These are phyloP conservation scores for Onchidella celtica DNA, from an alignment of 2,888 invertebrate genomes.

Conservation along the genomic window DNA sequence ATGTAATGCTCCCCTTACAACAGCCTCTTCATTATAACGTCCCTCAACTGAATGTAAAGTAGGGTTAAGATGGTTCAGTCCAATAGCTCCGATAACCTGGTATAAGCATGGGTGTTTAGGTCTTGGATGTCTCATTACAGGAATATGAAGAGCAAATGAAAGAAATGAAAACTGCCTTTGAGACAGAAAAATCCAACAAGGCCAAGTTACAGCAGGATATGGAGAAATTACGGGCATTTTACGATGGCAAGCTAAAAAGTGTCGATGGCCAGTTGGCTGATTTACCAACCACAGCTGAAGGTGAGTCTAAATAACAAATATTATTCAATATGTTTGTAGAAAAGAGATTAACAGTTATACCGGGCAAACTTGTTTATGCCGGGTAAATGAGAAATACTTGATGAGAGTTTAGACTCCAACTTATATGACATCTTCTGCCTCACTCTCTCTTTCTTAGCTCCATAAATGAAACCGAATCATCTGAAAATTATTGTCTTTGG, in stretches of 20 bases:
- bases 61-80: too few species aligned
- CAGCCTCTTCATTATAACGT: too few species aligned
- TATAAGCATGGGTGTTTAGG: too few species aligned
- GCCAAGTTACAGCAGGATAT: constrained; percentile 84
- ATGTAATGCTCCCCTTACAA: too few species aligned
- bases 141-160: constrained; percentile 84
- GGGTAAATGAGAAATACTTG: too few species aligned
- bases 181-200: constrained; percentile 81
- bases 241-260: constrained; percentile 81
- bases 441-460: too few species aligned
- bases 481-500: too few species aligned
- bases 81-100: too few species aligned
- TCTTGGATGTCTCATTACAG: constrained; percentile 57
- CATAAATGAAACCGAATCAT: too few species aligned
- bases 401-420: too few species aligned
- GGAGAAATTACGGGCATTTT: constrained; percentile 82
- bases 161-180: constrained; percentile 82
- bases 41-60: too few species aligned
- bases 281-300: constrained; percentile 69
- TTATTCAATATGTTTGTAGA: neutral
- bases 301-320: constrained; percentile 58
- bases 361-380: neutral
- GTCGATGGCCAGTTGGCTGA: constrained; percentile 74
- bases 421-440: too few species aligned
- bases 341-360: neutral